Percentiles rank a stretch among this genome's conserved stretches.
These are phyloP conservation scores for Geotrupes spiniger DNA, from an alignment of 2,888 invertebrate genomes.

Conservation along the genomic window DNA sequence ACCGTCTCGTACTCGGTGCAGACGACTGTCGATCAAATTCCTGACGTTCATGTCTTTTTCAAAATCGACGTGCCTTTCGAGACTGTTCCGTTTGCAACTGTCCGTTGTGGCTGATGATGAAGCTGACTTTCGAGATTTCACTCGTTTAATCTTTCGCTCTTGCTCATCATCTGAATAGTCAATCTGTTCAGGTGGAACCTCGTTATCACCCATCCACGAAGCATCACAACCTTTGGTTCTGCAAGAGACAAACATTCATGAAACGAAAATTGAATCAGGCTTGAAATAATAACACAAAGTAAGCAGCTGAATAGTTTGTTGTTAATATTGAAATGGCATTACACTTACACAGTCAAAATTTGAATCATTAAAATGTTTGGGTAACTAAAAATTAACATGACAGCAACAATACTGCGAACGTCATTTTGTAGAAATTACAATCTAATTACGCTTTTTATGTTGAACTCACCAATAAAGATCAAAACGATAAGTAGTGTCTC, in stretches of 20 bases:
- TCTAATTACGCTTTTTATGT: no score
- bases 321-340: no score
- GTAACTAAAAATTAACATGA: no score
- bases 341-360: no score
- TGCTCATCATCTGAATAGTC: slow-evolving; percentile 88
- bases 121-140: slow-evolving; percentile 32
- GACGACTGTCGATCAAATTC: slow-evolving; percentile 42
- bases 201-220: slow-evolving; percentile 80
- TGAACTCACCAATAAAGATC: no score
- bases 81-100: slow-evolving; percentile 35
- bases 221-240: slow-evolving; percentile 86
- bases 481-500: no score
- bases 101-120: slow-evolving; percentile 29
- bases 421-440: no score
- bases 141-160: slow-evolving; percentile 55
- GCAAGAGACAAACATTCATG: slow-evolving; percentile 39
- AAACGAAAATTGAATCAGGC: no score
- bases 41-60: slow-evolving; percentile 48
- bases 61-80: slow-evolving; percentile 41
- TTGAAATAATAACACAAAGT: no score
- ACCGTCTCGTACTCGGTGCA: slow-evolving; percentile 28
- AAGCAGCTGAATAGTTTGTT: no score
- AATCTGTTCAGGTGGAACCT: slow-evolving; percentile 67
- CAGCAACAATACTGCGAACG: no score
- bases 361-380: no score